Base-by-base conservation (phyloP, 1,140 invertebrate species). In the Xylocopa sonorina region DNA sequence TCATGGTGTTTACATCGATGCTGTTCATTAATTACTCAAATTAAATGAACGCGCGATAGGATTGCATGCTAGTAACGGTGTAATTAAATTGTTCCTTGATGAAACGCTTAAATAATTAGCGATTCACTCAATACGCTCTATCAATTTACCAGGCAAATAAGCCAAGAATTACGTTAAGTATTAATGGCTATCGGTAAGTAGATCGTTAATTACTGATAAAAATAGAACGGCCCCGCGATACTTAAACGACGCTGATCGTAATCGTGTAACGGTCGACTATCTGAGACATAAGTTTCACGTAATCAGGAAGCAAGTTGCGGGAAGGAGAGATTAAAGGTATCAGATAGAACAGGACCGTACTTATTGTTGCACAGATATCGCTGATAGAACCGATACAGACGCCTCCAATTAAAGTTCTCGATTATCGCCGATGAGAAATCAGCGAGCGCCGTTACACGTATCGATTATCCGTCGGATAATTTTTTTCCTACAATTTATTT, bases 381-480 rank as follows among this genome's bases (percentile, higher is more conserved):
- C 67, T 64, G 81, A 82, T 82, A 27, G 50, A 50, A 29, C 63
- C 12, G 77, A 82, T 79, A 69, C 60, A 68, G 51, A 72, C 27
- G 48, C 63, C 67, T 55, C 46, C 64, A 83, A 83, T 83, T 81
- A 83, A 71, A 75, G 53, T 81, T 81, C 72, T 48, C 79, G 24
- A 62, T 77, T 83, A 83, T 83, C 78, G n/a, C 38, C 75, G 67
- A 78, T 38, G 67, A 71, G 78, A 68, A 60, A 83, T 77, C 78
- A 51, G 63, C 18, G 67, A 66, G 51, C 43, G 27, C 64, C 27
- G 53, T 41, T 18, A 10, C 16, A n/a, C 21, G 41, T 71, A 66
- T 82, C 60, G 80, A 79, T 72, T 67, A 24, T 5, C 53, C 24
- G 38, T n/a, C 24, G 38, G 38, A 68, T 41, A 50, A 63, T 63